These are phyloP conservation scores for Agelastica alni DNA, from an alignment of 2,888 invertebrate genomes.

Conservation along the genomic window DNA sequence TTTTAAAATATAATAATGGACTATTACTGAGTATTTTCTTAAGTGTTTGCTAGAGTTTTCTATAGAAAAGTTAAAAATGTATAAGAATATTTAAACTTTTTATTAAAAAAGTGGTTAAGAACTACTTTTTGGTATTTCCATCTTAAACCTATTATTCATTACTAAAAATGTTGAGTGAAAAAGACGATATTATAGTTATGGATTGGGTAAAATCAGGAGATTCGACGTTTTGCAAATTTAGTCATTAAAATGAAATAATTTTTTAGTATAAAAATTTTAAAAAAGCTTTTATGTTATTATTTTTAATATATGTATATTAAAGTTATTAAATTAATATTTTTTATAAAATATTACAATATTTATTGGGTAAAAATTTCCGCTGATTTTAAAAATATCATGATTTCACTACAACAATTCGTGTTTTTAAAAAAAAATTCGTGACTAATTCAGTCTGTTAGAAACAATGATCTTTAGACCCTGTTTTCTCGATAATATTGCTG, in stretches of 20 bases:
- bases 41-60: not conserved
- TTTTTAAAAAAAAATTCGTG: not conserved
- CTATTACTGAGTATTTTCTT: too few species aligned
- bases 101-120: not conserved
- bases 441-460: conserved; percentile 22
- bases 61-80: not conserved
- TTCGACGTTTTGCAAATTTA: too few species aligned
- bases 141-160: not conserved
- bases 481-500: conserved; percentile 49
- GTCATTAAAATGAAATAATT: too few species aligned
- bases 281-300: not conserved
- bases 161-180: too few species aligned
- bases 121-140: not conserved
- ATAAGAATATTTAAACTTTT: not conserved
- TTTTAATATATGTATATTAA: not conserved
- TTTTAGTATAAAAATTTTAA: too few species aligned
- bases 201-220: too few species aligned
- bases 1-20: too few species aligned
- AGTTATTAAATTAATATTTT: not conserved
- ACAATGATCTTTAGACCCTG: conserved; percentile 43
- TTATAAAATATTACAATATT: not conserved
- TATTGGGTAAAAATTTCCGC: not conserved
- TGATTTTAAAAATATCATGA: conserved; percentile 4
- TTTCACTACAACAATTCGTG: conserved; percentile 13
- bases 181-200: too few species aligned